Evolutionary conservation across 2,113 vertebrate species (phyloP), one percentile per base, ranked within the genome.

Genomic region (Lasiurus cinereus): DNA sequence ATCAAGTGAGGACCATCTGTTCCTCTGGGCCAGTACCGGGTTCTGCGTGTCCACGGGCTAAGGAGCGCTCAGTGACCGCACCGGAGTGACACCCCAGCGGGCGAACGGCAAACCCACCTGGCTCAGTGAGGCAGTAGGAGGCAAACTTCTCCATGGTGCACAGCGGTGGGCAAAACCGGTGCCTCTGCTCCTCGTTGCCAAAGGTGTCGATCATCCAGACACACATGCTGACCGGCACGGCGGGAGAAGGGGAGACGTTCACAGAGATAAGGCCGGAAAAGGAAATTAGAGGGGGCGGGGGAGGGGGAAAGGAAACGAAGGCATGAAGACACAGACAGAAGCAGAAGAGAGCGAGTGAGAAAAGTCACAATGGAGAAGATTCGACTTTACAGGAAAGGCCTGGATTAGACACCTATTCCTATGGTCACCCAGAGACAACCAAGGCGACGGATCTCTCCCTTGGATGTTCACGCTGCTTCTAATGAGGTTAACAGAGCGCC

Each of bases 111-210:
- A 22, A 95, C 99, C 96, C 96, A 99, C 99, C 99, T 98, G 99
- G 99, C 96, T 99, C 99, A 12, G 99, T 99, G 93, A 99, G 98
- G 98, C 99, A 99, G 97, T 99, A 99, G 70, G 99, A 99, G 56
- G 99, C 99, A 92, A 99, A 99, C 89, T 98, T 99, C 48, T 99
- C 98, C 99, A 99, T 99, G 54, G 98, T 97, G 21, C 99, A 99
- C 50, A 99, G 99, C 0, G 98, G 97, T 0, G 99, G 99, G 96
- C 99, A 99, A 96, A 98, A 99, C 96, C 19, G 98, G 94, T 89
- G 98, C 89, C 99, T 98, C 98, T 99, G 99, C 54, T 99, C 98
- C 12, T 98, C 96, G 0, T 91, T 99, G 64, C 99, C 99, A 93
- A 99, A 99, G 15, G 98, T 98, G 97, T 99, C 99, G 0, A 99